Percentiles rank a stretch among this genome's conserved stretches.
Evolutionary conservation across 2,888 invertebrate genomes (phyloP).

Genomic region (Lypha dubia): DNA sequence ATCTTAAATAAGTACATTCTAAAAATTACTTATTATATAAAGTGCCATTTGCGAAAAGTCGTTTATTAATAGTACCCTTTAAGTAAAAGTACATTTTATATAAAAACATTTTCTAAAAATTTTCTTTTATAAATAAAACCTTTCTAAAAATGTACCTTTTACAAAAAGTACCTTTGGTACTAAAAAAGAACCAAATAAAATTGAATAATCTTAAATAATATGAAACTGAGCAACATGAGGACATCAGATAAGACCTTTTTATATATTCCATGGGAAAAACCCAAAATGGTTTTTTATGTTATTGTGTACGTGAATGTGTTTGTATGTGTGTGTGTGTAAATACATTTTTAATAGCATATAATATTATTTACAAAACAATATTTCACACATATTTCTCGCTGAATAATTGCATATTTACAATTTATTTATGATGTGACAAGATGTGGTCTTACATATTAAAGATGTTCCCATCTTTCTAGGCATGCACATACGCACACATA

Average conservation of each 20-base stretch:
- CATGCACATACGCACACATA: neutral
- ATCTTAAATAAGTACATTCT: neutral
- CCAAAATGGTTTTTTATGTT: neutral
- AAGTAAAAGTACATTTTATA: too few relatives aligned
- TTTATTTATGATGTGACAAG: constrained; percentile 66
- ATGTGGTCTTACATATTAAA: constrained; percentile 58
- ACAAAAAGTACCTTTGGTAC: too few relatives aligned
- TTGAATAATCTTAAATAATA: neutral
- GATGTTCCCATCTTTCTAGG: neutral
- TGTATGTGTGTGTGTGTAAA: too few relatives aligned
- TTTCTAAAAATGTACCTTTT: too few relatives aligned
- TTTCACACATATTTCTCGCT: constrained; percentile 46
- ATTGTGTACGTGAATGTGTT: too few relatives aligned
- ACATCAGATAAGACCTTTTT: neutral
- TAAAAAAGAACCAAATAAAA: neutral
- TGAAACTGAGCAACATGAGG: neutral
- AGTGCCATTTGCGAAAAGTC: neutral
- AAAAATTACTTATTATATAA: too few relatives aligned
- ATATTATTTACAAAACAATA: constrained; percentile 39
- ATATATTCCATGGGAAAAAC: constrained; percentile 33
- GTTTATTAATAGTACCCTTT: neutral
- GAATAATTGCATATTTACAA: constrained; percentile 59
- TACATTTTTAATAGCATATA: neutral
- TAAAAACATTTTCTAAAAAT: too few relatives aligned
- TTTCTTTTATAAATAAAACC: neutral